Evolutionary conservation across 2,113 vertebrate species (phyloP).

Genomic region (Phycodurus eques): DNA sequence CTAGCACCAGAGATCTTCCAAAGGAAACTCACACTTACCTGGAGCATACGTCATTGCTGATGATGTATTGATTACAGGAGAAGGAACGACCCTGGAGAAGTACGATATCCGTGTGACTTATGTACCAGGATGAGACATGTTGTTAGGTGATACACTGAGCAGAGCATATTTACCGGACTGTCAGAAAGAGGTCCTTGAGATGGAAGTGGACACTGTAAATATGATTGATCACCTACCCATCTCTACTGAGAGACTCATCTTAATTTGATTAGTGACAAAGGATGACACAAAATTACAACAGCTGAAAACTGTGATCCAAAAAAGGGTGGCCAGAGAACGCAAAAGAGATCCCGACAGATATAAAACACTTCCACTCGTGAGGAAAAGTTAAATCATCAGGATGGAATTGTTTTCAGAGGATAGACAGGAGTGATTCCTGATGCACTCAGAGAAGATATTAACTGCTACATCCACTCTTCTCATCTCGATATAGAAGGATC

Average conservation of each 20-base stretch:
- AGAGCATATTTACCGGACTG: background rate
- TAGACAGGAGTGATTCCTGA: slow-evolving; percentile 1
- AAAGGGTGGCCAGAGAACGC: slow-evolving; percentile 14
- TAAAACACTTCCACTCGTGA: background rate
- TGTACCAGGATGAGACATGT: background rate
- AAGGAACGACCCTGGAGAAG: slow-evolving; percentile 9
- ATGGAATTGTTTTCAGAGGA: slow-evolving; percentile 5
- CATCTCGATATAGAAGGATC: slow-evolving; percentile 20
- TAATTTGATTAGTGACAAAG: background rate
- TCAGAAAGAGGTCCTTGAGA: background rate
- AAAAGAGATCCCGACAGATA: slow-evolving; percentile 1
- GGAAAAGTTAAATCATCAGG: background rate
- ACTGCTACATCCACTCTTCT: slow-evolving; percentile 8
- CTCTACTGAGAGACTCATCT: background rate
- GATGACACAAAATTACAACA: slow-evolving; percentile 13
- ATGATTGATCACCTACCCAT: background rate
- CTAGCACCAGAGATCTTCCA: slow-evolving; percentile 1
- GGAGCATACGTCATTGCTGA: slow-evolving; percentile 19
- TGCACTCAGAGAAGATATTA: background rate
- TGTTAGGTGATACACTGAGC: background rate
- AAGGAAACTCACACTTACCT: slow-evolving; percentile 8
- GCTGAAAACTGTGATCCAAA: slow-evolving; percentile 9
- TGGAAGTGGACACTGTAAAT: background rate
- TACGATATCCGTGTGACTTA: background rate
- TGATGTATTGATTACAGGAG: slow-evolving; percentile 19